phyloP scores from a whole-genome alignment of 2,113 vertebrate genomes.

The Acanthochromis polyacanthus region DNA sequence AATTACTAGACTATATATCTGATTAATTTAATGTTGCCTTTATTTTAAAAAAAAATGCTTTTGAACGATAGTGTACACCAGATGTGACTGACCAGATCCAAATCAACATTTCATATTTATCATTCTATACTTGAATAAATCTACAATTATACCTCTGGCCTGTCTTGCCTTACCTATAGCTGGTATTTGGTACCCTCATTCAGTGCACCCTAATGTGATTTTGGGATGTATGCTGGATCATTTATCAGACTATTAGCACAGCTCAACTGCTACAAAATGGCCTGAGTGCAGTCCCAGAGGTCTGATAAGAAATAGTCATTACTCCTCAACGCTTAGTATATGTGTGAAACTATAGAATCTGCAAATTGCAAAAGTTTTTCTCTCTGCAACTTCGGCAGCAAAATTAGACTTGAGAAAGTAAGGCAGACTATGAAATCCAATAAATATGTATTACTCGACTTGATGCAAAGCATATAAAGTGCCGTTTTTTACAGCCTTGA shows the following conservation, averaged over 20 bases:
- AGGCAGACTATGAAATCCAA: slow-evolving; percentile 8
- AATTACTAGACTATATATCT: too few species aligned
- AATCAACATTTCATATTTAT: not conserved
- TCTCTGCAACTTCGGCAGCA: slow-evolving; percentile 3
- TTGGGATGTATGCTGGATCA: not conserved
- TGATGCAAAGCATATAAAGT: slow-evolving; percentile 25
- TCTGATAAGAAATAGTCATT: slow-evolving; percentile 48
- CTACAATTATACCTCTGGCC: not conserved
- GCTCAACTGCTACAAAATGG: slow-evolving; percentile 1
- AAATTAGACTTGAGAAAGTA: slow-evolving; percentile 11
- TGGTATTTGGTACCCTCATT: slow-evolving; percentile 5
- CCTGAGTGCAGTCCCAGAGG: slow-evolving; percentile 21
- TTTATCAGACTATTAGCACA: slow-evolving; percentile 29
- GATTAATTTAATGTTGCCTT: too few species aligned
- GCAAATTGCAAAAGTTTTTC: slow-evolving; percentile 23
- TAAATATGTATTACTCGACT: slow-evolving; percentile 51
- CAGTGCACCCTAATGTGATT: slow-evolving; percentile 13
- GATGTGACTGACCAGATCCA: not conserved
- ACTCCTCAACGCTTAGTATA: slow-evolving; percentile 1
- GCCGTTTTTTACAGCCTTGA: slow-evolving; percentile 5
- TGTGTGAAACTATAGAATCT: slow-evolving; percentile 32
- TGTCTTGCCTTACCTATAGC: slow-evolving; percentile 3
- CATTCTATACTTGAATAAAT: not conserved
- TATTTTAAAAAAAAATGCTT: too few species aligned
- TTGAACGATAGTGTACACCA: not conserved